These are phyloP conservation scores for Netelia virgata DNA, from an alignment of 2,888 invertebrate genomes.

Conservation along the genomic window DNA sequence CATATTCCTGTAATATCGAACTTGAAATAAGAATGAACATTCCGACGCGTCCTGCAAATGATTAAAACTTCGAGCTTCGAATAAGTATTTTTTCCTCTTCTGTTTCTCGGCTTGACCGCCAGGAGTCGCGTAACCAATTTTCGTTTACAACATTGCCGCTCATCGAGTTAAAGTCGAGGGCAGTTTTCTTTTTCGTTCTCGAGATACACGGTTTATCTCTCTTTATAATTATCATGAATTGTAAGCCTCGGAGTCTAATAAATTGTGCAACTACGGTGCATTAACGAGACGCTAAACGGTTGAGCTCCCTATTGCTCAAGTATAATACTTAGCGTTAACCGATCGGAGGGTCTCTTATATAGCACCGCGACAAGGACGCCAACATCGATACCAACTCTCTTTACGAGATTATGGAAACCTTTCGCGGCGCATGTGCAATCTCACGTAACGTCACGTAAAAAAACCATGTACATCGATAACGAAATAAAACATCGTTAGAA, in stretches of 20 bases:
- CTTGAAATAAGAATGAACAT: too few relatives aligned
- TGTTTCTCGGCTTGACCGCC: too few relatives aligned
- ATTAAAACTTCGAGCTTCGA: too few relatives aligned
- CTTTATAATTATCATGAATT: constrained; percentile 3
- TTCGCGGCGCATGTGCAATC: constrained; percentile 33
- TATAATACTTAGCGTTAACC: constrained; percentile 73
- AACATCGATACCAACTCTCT: constrained; percentile 65
- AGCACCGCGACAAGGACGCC: constrained; percentile 69
- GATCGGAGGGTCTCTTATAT: constrained; percentile 28
- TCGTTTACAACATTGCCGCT: too few relatives aligned
- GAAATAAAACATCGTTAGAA: neutral
- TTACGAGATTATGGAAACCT: constrained; percentile 60
- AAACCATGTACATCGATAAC: constrained; percentile 9
- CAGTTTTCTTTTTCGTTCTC: neutral
- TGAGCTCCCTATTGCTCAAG: constrained; percentile 71
- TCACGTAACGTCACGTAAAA: constrained; percentile 19
- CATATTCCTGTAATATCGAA: too few relatives aligned
- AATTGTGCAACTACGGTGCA: constrained; percentile 75
- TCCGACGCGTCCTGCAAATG: too few relatives aligned
- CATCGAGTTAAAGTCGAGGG: too few relatives aligned
- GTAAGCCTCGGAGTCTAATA: constrained; percentile 66
- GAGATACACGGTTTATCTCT: neutral
- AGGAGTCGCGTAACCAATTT: too few relatives aligned
- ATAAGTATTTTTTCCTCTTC: too few relatives aligned
- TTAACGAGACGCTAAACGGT: constrained; percentile 77